Evolutionary conservation across 2,113 vertebrate species (phyloP).

Genomic region (Cettia cetti): DNA sequence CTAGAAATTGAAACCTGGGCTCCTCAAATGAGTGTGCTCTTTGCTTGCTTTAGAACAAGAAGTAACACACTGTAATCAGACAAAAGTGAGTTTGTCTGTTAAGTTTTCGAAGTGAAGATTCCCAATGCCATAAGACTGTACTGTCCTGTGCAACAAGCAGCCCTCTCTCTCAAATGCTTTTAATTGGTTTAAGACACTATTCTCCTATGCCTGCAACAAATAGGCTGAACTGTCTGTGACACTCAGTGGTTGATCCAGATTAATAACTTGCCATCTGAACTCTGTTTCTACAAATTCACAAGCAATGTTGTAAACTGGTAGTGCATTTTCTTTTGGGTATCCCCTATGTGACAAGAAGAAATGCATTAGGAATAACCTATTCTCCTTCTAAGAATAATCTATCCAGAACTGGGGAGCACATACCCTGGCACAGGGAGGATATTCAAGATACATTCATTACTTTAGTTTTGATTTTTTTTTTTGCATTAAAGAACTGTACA

Average conservation of each 20-base stretch:
- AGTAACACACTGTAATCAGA: not conserved
- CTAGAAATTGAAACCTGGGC: not conserved
- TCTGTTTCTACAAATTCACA: not conserved
- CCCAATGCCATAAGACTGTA: not conserved
- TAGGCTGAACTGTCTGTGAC: not conserved
- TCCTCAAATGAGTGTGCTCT: not conserved
- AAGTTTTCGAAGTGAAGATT: not conserved
- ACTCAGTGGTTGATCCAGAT: not conserved
- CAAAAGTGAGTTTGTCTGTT: not conserved
- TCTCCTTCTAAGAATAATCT: not conserved
- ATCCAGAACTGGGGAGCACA: not conserved
- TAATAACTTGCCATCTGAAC: not conserved
- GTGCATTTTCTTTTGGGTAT: not conserved
- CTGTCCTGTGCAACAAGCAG: fast-evolving
- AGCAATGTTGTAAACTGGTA: not conserved
- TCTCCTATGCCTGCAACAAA: not conserved
- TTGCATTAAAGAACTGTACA: not conserved
- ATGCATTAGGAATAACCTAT: not conserved
- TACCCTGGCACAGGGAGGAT: not conserved
- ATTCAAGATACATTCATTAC: fast-evolving
- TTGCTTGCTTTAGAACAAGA: not conserved
- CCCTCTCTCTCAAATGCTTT: not conserved
- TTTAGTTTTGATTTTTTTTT: not conserved
- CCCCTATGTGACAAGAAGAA: not conserved
- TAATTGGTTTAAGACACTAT: not conserved